Evolutionary conservation across 2,888 invertebrate genomes (phyloP).

Genomic region (Galerucella pusilla): DNA sequence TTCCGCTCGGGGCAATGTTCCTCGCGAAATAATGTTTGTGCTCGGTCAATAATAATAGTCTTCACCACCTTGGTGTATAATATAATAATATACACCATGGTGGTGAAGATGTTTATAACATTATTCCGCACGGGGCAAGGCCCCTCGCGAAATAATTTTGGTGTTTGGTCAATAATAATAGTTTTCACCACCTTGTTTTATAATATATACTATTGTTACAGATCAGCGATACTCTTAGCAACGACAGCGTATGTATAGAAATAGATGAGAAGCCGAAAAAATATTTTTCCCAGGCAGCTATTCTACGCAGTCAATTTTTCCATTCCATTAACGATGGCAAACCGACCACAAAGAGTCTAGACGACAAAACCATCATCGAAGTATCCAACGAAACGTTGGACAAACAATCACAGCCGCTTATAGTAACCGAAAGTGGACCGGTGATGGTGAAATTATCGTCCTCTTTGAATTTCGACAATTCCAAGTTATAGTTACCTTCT

Average conservation of each 20-base stretch:
- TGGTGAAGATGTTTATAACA: too few relatives aligned
- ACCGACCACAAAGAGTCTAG: slow-evolving; percentile 56
- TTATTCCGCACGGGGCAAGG: too few relatives aligned
- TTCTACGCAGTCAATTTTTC: slow-evolving; percentile 68
- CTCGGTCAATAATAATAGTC: too few relatives aligned
- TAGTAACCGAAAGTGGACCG: slow-evolving; percentile 30
- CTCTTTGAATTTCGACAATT: slow-evolving; percentile 48
- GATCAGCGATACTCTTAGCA: slow-evolving; percentile 58
- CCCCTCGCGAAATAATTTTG: too few relatives aligned
- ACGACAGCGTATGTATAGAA: slow-evolving; percentile 63
- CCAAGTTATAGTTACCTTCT: slow-evolving; percentile 51
- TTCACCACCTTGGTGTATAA: too few relatives aligned
- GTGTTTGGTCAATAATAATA: too few relatives aligned
- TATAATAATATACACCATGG: too few relatives aligned
- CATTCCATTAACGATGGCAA: slow-evolving; percentile 61
- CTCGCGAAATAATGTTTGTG: too few relatives aligned
- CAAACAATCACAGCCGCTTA: slow-evolving; percentile 49
- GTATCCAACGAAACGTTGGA: slow-evolving; percentile 61
- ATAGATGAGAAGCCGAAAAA: slow-evolving; percentile 61
- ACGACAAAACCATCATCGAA: slow-evolving; percentile 61
- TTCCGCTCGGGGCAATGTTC: too few relatives aligned
- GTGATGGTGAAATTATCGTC: slow-evolving; percentile 40
- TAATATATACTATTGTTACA: slow-evolving; percentile 14
- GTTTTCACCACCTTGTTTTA: not conserved
- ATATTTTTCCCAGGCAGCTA: slow-evolving; percentile 66